Evolutionary conservation across 1,140 invertebrate genomes (phyloP), one percentile per base, ranked within the genome.

Genomic region (Aphidius ervi): DNA sequence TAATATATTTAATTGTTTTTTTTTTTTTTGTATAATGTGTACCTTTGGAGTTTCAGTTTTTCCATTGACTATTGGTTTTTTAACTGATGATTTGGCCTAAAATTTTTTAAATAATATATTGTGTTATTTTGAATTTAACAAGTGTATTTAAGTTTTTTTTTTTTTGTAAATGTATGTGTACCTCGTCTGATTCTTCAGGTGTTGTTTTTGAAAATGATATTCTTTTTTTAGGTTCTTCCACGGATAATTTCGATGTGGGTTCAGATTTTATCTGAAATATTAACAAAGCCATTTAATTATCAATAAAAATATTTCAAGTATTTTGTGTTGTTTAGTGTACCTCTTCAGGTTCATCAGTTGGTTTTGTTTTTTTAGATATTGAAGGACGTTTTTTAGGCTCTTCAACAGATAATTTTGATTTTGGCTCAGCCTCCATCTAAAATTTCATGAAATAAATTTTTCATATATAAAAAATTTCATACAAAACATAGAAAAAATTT

Each of bases 401-500:
- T n/a, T 74, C 71, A 37, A 67, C 62, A 3, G 70, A 67, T 16
- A 75, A 59, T 65, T 75, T 62, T 5, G 47, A 46, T 50, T 62
- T 50, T 9, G 55, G 42, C 46, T 56, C 16, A 5, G 53, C 56
- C 56, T 31, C 23, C 23, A 57, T 41, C 39, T 57, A 58, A 10
- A n/a, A 9, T 16, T 43, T 1, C 23, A 31, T 31, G 23, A 31
- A 31, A 31, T 3, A 31, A 2, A 31, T 31, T 31, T 37, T 31
- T 31, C 23, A 23, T 31, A 31, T 31, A 31, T 3, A 31, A 31
- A 31, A 31, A 31, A 31, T 3, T 2, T 0, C 9, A 46, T 4
- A 37, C 4, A 2, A 6, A 47, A 9, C 7, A 46, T 31, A 31
- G 0, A 16, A 16, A 16, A 16, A 16, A 16, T 16, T 16, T 16